phyloP scores from a whole-genome alignment of 2,113 vertebrate genomes.

The Agelaius tricolor region DNA sequence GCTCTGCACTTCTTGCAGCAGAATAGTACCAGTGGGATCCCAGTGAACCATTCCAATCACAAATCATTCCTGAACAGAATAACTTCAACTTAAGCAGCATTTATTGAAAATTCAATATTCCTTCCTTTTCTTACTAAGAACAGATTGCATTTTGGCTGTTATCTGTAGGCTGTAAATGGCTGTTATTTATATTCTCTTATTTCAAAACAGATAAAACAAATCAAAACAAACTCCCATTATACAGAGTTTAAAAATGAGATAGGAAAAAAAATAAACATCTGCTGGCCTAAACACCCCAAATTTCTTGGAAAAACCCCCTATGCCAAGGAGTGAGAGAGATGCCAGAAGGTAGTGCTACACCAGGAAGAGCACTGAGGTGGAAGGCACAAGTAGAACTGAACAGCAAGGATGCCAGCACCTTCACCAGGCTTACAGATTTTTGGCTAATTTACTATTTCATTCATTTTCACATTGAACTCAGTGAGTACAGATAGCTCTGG shows the following conservation, averaged over 20 bases:
- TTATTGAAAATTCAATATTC: slow-evolving; percentile 7
- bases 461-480: not conserved
- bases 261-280: not conserved
- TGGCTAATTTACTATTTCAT: not conserved
- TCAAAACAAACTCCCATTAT: not conserved
- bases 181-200: not conserved
- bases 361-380: not conserved
- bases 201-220: slow-evolving; percentile 14
- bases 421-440: not conserved
- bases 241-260: not conserved
- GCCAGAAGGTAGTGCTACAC: not conserved
- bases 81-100: not conserved
- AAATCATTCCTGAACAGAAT: not conserved
- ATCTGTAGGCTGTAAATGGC: not conserved
- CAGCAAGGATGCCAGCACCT: not conserved
- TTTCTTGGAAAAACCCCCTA: not conserved
- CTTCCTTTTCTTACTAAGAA: not conserved
- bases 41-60: not conserved
- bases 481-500: not conserved
- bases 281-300: not conserved
- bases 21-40: not conserved
- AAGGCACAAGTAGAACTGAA: not conserved
- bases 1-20: not conserved
- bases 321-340: not conserved
- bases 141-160: not conserved